These are phyloP conservation scores for Rhogogaster chlorosoma DNA, from an alignment of 2,888 invertebrate genomes.

Conservation along the genomic window DNA sequence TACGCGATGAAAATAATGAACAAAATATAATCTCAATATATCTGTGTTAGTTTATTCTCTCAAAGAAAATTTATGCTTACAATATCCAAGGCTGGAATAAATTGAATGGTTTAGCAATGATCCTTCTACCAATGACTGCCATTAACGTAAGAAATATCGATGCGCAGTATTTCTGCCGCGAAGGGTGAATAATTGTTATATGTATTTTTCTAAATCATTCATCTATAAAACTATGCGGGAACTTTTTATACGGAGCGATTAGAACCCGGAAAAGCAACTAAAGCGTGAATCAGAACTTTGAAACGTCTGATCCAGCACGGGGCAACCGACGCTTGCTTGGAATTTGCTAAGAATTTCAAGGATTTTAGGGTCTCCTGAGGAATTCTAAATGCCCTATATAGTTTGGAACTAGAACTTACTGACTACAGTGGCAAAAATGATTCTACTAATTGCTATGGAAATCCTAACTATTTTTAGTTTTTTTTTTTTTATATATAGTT, in stretches of 20 bases:
- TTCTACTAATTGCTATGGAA: not conserved
- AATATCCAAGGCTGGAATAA: not conserved
- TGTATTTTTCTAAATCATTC: not conserved
- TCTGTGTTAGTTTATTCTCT: not conserved
- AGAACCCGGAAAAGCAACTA: not conserved
- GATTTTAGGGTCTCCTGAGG: slow-evolving; percentile 3
- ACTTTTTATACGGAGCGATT: not conserved
- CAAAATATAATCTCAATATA: not conserved
- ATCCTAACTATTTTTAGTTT: too few species aligned
- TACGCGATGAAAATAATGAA: not conserved
- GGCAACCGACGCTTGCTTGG: slow-evolving; percentile 44
- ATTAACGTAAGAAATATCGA: not conserved
- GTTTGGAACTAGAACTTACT: slow-evolving; percentile 1
- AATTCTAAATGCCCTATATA: slow-evolving; percentile 23
- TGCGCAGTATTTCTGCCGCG: not conserved
- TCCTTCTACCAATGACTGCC: not conserved
- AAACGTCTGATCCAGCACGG: not conserved
- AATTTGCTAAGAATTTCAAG: slow-evolving; percentile 40
- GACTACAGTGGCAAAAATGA: not conserved
- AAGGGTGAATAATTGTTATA: not conserved
- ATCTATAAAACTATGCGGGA: not conserved
- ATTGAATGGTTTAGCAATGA: not conserved
- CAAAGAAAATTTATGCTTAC: not conserved
- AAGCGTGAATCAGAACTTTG: not conserved
- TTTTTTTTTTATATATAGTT: too few species aligned